Conservation (phyloP, 2,888 invertebrate genomes). For the Andrena minutula region DNA sequence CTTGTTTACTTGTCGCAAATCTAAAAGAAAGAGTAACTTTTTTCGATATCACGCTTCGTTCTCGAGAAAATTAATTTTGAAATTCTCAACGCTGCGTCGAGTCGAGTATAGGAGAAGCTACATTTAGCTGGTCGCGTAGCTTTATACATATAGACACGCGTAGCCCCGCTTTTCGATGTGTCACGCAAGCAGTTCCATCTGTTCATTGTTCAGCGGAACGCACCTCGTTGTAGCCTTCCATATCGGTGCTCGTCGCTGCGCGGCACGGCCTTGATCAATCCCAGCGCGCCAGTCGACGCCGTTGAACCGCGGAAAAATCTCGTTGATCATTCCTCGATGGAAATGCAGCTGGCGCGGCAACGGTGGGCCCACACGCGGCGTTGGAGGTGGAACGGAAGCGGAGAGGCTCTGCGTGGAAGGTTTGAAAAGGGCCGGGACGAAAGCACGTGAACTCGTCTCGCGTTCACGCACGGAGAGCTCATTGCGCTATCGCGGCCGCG, state of each 20-base stretch:
- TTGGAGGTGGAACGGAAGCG: background rate
- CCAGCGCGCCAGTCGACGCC: background rate
- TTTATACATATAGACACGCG: conserved; percentile 6
- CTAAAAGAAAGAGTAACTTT: no score
- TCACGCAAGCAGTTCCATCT: conserved; percentile 44
- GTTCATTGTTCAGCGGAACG: background rate
- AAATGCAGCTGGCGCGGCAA: no score
- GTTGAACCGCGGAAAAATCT: background rate
- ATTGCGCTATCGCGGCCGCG: conserved; percentile 48
- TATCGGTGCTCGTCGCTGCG: conserved; percentile 3
- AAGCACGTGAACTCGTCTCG: conserved; percentile 45
- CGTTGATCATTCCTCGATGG: no score
- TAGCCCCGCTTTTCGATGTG: conserved; percentile 23
- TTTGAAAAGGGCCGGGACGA: conserved; percentile 35
- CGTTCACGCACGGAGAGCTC: conserved; percentile 27
- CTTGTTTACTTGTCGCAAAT: no score
- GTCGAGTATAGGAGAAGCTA: no score
- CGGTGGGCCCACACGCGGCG: no score
- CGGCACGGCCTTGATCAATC: conserved; percentile 25
- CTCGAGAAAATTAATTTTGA: no score
- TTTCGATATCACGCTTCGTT: no score
- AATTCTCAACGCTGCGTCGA: no score
- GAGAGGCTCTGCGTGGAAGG: background rate
- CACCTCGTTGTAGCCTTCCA: conserved; percentile 8
- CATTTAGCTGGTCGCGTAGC: conserved; percentile 19